Evolutionary conservation across 1,140 invertebrate species (phyloP).

Genomic region (Diachasmimorpha longicaudata): DNA sequence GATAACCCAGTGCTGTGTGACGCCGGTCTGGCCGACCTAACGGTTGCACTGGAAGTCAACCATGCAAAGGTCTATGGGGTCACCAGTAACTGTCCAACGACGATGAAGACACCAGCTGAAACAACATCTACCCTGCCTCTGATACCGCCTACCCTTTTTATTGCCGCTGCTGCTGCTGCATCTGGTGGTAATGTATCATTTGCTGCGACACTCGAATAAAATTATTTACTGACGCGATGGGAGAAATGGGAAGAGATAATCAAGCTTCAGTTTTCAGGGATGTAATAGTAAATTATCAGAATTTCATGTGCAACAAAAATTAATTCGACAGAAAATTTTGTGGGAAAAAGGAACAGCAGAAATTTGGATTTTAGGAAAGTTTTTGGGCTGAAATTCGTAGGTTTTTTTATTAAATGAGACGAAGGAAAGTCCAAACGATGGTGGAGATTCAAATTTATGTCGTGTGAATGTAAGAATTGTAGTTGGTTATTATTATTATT

Average conservation of each 20-base stretch:
- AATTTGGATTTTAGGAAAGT: too few species aligned
- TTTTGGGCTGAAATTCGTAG: neutral
- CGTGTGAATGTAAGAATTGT: neutral
- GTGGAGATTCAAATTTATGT: neutral
- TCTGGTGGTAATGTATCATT: conserved; percentile 57
- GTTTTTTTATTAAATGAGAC: too few species aligned
- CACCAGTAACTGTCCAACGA: conserved; percentile 57
- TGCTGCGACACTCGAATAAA: conserved; percentile 57
- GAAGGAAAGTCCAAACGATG: neutral
- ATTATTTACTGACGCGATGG: neutral
- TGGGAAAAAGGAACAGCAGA: too few species aligned
- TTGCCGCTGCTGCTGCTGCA: conserved; percentile 49
- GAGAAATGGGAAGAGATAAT: neutral
- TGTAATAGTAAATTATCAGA: too few species aligned
- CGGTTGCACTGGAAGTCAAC: conserved; percentile 70
- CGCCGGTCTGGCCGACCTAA: conserved; percentile 71
- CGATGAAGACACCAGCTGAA: conserved; percentile 33
- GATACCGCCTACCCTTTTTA: conserved; percentile 49
- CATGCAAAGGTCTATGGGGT: conserved; percentile 72
- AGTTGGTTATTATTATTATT: conserved; percentile 15
- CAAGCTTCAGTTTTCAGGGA: too few species aligned
- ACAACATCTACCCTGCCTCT: conserved; percentile 42
- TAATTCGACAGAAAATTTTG: too few species aligned
- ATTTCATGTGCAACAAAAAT: too few species aligned
- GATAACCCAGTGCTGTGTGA: conserved; percentile 80